Conservation (phyloP, 23 tunicate species). For the Styela plicata region DNA sequence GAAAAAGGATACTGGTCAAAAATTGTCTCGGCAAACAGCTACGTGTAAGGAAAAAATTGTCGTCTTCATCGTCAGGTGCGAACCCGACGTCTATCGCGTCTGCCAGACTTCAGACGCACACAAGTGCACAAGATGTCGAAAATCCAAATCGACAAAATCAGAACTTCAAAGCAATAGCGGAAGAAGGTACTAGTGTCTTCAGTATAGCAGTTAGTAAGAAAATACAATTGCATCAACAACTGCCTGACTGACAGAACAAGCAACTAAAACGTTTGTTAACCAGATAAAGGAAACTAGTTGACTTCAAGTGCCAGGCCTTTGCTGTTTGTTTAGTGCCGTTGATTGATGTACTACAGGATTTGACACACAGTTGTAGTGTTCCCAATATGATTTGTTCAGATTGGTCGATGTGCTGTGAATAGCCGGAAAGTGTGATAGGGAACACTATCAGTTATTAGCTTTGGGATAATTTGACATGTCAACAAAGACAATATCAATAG, state of each 20-base stretch:
- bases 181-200: not conserved
- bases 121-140: not conserved
- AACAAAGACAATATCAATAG: not conserved
- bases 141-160: not conserved
- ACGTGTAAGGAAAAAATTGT: not conserved
- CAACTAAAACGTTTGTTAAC: not conserved
- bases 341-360: not conserved
- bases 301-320: not conserved
- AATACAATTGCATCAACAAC: no score
- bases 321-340: not conserved
- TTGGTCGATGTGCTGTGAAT: not conserved
- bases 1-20: not conserved
- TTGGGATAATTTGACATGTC: not conserved
- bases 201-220: no score
- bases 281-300: not conserved
- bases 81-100: not conserved
- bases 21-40: not conserved
- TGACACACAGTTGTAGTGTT: not conserved
- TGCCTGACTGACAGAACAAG: not conserved
- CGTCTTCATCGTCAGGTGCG: not conserved
- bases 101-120: not conserved
- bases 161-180: not conserved
- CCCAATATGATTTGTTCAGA: not conserved
- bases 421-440: not conserved
- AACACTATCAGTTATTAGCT: not conserved